These are phyloP conservation scores for Hypotaenidia philippensis DNA, from an alignment of 2,797 vertebrate genomes.

Conservation along the genomic window DNA sequence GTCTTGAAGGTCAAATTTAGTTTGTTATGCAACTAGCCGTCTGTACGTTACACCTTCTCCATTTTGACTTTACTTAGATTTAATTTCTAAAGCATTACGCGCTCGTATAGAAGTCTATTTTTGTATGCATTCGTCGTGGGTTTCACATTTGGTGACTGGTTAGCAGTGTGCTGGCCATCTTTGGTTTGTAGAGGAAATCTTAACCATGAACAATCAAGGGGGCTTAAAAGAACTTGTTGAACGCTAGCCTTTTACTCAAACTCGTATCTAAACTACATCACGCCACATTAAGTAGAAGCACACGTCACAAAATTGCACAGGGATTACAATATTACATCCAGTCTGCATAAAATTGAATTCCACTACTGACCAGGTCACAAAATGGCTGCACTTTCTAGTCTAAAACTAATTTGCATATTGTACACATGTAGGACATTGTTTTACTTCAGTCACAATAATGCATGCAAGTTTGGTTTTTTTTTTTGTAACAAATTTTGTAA, in stretches of 20 bases:
- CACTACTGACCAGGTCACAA: conserved; percentile 89
- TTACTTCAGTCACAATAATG: conserved; percentile 92
- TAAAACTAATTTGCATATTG: conserved; percentile 92
- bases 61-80: conserved; percentile 87
- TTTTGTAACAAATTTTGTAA: conserved; percentile 87
- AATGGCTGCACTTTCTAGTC: conserved; percentile 91
- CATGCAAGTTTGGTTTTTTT: conserved; percentile 89
- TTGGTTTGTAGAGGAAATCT: conserved; percentile 85
- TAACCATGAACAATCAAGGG: conserved; percentile 83
- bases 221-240: conserved; percentile 78
- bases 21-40: conserved; percentile 84
- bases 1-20: conserved; percentile 79
- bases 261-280: conserved; percentile 88
- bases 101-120: conserved; percentile 62
- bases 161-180: conserved; percentile 88
- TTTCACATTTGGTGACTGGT: conserved; percentile 86
- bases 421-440: conserved; percentile 92
- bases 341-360: conserved; percentile 90
- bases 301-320: conserved; percentile 94
- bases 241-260: conserved; percentile 79
- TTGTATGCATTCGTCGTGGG: conserved; percentile 74
- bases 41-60: conserved; percentile 84
- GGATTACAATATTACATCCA: conserved; percentile 93
- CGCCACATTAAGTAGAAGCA: conserved; percentile 90
- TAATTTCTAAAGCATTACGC: conserved; percentile 77